Evolutionary conservation across 2,888 invertebrate species (phyloP).

Genomic region (Philereme transversata): DNA sequence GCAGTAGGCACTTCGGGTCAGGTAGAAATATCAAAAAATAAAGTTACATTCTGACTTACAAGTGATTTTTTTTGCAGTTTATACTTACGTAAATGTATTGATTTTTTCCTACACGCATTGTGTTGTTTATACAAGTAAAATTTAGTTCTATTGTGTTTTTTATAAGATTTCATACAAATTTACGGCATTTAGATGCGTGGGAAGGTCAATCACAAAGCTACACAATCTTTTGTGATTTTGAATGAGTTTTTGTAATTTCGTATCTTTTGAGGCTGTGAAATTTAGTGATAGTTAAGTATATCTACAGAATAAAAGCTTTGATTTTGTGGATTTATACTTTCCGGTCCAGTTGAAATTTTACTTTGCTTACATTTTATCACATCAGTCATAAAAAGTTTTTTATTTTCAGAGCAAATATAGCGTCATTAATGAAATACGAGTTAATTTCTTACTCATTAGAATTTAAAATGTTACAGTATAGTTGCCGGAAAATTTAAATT

Average conservation of each 20-base stretch:
- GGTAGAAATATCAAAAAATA: conserved; percentile 52
- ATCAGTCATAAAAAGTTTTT: too few relatives aligned
- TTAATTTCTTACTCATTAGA: too few relatives aligned
- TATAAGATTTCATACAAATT: conserved; percentile 14
- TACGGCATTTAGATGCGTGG: conserved; percentile 37
- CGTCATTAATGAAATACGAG: too few relatives aligned
- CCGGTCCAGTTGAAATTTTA: conserved; percentile 5
- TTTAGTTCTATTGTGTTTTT: conserved; percentile 23
- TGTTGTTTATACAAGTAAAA: conserved; percentile 21
- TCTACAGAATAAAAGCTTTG: conserved; percentile 8
- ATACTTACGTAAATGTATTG: conserved; percentile 28
- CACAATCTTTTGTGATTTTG: conserved; percentile 17
- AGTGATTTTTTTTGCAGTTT: conserved; percentile 55
- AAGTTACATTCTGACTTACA: conserved; percentile 34
- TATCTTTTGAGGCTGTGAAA: conserved; percentile 5
- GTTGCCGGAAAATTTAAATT: too few relatives aligned
- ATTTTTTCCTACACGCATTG: conserved; percentile 16
- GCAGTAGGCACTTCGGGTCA: conserved; percentile 53
- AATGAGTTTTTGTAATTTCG: conserved; percentile 14
- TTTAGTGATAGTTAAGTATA: conserved; percentile 6
- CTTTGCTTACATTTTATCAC: too few relatives aligned
- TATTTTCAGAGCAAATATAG: too few relatives aligned
- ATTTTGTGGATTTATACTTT: conserved; percentile 23
- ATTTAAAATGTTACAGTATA: too few relatives aligned
- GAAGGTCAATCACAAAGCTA: conserved; percentile 37